Conservation (phyloP, 2,888 invertebrate species). For the Petrophora chlorosata region DNA sequence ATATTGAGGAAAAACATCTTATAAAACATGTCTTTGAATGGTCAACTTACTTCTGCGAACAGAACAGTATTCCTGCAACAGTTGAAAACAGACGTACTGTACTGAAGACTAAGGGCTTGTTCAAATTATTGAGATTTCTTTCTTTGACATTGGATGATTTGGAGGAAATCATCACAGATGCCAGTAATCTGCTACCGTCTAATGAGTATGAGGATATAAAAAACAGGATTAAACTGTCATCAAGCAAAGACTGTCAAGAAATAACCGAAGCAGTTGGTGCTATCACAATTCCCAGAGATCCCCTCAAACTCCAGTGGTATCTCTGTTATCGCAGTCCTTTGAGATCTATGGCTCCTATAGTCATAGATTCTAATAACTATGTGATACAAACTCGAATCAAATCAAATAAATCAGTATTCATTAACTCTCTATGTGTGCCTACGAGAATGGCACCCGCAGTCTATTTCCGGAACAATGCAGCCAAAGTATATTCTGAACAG, state of each 20-base stretch:
- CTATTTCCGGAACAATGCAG: slow-evolving; percentile 58
- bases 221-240: slow-evolving; percentile 40
- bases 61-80: slow-evolving; percentile 61
- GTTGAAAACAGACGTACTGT: slow-evolving; percentile 71
- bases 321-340: slow-evolving; percentile 69
- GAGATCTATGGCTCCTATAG: slow-evolving; percentile 67
- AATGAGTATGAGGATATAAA: slow-evolving; percentile 55
- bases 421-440: slow-evolving; percentile 71
- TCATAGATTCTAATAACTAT: slow-evolving; percentile 63
- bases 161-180: slow-evolving; percentile 57
- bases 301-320: slow-evolving; percentile 66
- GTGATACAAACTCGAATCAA: slow-evolving; percentile 64
- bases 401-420: slow-evolving; percentile 72
- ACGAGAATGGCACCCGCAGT: slow-evolving; percentile 72
- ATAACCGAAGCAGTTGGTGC: slow-evolving; percentile 38
- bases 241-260: slow-evolving; percentile 31
- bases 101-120: slow-evolving; percentile 68
- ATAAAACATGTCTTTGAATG: slow-evolving; percentile 81
- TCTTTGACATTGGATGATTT: slow-evolving; percentile 65
- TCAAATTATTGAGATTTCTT: slow-evolving; percentile 73
- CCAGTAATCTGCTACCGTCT: slow-evolving; percentile 62
- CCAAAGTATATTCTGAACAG: slow-evolving; percentile 69
- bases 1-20: slow-evolving; percentile 79
- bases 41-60: slow-evolving; percentile 79
- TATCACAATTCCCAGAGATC: slow-evolving; percentile 49